These are phyloP conservation scores for Drosophila parvula DNA, from an alignment of 1,140 invertebrate species.

Conservation along the genomic window DNA sequence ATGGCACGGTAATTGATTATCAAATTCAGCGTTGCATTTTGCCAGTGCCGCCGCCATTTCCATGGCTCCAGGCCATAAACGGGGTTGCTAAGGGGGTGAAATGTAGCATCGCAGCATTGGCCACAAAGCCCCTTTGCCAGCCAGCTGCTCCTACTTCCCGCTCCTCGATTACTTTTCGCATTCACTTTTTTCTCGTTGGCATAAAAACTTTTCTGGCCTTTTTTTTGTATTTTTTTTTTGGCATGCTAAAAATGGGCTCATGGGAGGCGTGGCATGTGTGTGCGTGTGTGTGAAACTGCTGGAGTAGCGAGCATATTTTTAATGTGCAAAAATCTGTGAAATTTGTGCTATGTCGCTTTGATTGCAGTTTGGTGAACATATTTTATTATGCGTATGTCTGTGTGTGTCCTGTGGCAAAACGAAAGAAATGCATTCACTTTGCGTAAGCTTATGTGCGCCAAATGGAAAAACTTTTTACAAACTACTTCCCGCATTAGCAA, in stretches of 20 bases:
- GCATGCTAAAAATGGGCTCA: conserved; percentile 52
- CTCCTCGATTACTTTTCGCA: conserved; percentile 20
- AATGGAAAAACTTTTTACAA: conserved; percentile 31
- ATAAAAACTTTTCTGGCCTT: conserved; percentile 54
- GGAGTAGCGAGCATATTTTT: conserved; percentile 71
- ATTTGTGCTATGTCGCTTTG: conserved; percentile 70
- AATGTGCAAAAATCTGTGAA: conserved; percentile 79
- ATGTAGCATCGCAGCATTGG: conserved; percentile 26
- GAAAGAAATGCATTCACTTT: conserved; percentile 28
- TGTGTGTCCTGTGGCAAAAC: conserved; percentile 13
- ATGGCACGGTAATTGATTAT: conserved; percentile 75
- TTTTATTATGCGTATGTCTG: conserved; percentile 40
- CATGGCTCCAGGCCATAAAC: conserved; percentile 35
- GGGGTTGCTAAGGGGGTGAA: conserved; percentile 1
- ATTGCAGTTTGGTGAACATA: conserved; percentile 67
- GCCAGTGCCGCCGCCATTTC: conserved; percentile 34
- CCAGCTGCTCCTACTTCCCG: conserved; percentile 28
- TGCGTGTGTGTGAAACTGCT: conserved; percentile 4
- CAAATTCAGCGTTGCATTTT: conserved; percentile 77
- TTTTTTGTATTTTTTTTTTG: conserved; percentile 60
- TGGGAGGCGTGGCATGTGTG: conserved; percentile 33
- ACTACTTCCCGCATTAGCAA: conserved; percentile 8
- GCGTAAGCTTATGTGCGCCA: conserved; percentile 17
- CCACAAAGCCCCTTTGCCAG: conserved; percentile 32
- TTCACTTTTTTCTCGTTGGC: conserved; percentile 23